A percentile compares a stretch with the other conserved stretches of the same genome.
Evolutionary conservation across 1,140 invertebrate species (phyloP).

Genomic region (Lucilia sericata): DNA sequence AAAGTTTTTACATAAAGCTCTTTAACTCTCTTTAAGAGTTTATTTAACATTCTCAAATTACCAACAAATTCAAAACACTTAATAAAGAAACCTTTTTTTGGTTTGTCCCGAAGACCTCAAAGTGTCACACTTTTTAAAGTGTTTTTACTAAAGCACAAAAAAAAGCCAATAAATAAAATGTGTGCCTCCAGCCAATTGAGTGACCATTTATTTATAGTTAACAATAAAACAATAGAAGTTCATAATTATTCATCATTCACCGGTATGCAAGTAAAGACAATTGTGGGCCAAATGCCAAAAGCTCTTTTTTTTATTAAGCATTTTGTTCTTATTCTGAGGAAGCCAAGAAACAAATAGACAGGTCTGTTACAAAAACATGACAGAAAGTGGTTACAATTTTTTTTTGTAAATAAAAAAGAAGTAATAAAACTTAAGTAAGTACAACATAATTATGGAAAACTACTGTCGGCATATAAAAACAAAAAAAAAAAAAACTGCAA

Average conservation of each 20-base stretch:
- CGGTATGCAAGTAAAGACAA: background rate
- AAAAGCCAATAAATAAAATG: constrained; percentile 2
- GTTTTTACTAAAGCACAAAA: background rate
- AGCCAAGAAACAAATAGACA: background rate
- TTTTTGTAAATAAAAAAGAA: no score
- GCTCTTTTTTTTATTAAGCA: background rate
- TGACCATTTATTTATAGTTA: background rate
- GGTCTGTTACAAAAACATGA: background rate
- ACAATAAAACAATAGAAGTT: background rate
- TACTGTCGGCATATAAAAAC: background rate
- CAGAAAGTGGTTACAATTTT: background rate
- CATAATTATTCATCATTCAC: background rate
- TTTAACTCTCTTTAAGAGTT: no score
- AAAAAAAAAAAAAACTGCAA: no score
- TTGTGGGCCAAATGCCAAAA: constrained; percentile 12
- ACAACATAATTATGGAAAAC: background rate
- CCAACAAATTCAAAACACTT: background rate
- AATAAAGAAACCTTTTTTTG: background rate
- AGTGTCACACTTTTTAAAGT: background rate
- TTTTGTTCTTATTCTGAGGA: background rate
- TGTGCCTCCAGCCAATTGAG: constrained; percentile 8
- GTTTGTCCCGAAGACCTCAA: background rate
- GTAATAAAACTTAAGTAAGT: background rate
- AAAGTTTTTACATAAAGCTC: no score
- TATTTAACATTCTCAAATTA: background rate